Base-by-base conservation (phyloP, 1,140 invertebrate genomes). In the Drosophila chauvacae region DNA sequence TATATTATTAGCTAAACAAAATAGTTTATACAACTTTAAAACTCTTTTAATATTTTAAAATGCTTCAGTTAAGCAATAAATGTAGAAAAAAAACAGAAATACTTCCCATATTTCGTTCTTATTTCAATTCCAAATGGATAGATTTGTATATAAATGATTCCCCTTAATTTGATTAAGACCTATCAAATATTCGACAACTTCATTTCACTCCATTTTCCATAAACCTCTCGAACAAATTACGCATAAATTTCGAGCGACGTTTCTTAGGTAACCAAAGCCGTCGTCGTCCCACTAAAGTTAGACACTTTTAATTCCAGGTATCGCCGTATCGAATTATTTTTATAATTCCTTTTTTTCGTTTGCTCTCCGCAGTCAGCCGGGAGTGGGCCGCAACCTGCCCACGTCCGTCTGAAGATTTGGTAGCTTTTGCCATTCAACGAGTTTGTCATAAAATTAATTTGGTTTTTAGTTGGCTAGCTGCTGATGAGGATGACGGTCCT, bases 391-490 rank as follows among this genome's bases (percentile, higher is more conserved):
- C 4, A 33, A 33, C 35, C 65, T 42, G 58, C 58, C 66, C 55
- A 65, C 68, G 66, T 59, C 30, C n/a, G 48, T 69, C 69, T 59
- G 20, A 35, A 68, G 50, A 56, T 44, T 58, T 77, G 65, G 84
- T 88, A 83, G 80, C 83, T 62, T 73, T 77, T 56, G 73, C 44
- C 71, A 81, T 88, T 88, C 66, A 80, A 70, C 84, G 56, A 87
- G 84, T 83, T 90, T 88, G 85, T 90, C 85, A 84, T 90, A 83
- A 76, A 90, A 81, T 88, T 88, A 87, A 88, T 88, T 88, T 85
- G 70, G 63, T 60, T 77, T 75, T 79, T 66, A 77, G 63, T 42
- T 82, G 69, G 48, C 26, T 30, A 39, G 44, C 66, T 57, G 74
- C 80, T 74, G 68, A 69, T 47, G 68, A 71, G 42, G 50, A 48